Evolutionary conservation across 2,888 invertebrate species (phyloP), one percentile per base, ranked within the genome.

Genomic region (Torymus tubicola): DNA sequence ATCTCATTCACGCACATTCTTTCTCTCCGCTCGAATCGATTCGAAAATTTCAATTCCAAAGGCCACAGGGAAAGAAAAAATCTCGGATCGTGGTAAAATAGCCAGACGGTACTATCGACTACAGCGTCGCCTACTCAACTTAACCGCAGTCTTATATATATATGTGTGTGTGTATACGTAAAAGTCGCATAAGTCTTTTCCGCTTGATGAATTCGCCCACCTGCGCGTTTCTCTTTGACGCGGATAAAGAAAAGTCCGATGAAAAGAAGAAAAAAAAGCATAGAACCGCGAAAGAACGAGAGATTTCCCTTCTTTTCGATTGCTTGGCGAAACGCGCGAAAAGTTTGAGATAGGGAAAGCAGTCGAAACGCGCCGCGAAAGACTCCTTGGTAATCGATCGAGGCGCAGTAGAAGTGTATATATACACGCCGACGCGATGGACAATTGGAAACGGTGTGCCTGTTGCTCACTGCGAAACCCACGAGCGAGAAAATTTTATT

Each of bases 191-290:
- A 71, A 52, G 14, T 71, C 65, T 63, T 69, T 80, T 61, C 55
- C 72, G 63, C 80, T 76, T 71, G 67, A 76, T 18, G 8, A 79
- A 64, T 63, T 60, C 57, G 61, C 8, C 8, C 72, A 21, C 65
- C 53, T 70, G 53, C 77, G 31, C 68, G 16, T 65, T 78, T 14
- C 53, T 3, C 14, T 68, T 31, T 63, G 16, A 57, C 31, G 31
- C 2, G 50, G 11, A 2, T 4, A 24, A 55, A 14, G 58, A 1
- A 52, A 64, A 13, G 42, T 42, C 42, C 42, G 42, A 42, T 8
- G 42, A 42, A 58, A 16, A 18, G 16, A 16, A 18, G 16, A 67
- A 61, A 67, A 52, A 21, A 24, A 14, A 55, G 24, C 69, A 76
- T 42, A 69, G 21, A 21, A 4, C 31, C 31, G 8, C 31, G 31